Evolutionary conservation across 2,888 invertebrate genomes (phyloP).

Genomic region (Scotopteryx bipunctaria): DNA sequence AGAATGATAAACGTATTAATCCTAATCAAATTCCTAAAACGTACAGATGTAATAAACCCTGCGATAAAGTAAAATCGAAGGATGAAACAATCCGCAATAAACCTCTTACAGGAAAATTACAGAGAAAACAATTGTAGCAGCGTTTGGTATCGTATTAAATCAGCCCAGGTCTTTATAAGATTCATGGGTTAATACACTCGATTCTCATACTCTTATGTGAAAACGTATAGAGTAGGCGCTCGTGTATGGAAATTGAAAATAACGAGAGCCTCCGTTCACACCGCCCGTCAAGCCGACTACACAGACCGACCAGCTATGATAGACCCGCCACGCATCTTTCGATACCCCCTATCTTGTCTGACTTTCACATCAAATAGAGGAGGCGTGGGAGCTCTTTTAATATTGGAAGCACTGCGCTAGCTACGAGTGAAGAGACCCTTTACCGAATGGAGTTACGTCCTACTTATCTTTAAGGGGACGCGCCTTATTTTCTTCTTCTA

Average conservation of each 20-base stretch:
- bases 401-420: slow-evolving; percentile 68
- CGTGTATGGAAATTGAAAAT: slow-evolving; percentile 83
- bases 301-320: slow-evolving; percentile 64
- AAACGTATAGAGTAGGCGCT: slow-evolving; percentile 73
- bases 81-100: slow-evolving; percentile 43
- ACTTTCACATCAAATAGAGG: slow-evolving; percentile 61
- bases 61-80: slow-evolving; percentile 38
- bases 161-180: slow-evolving; percentile 74
- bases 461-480: slow-evolving; percentile 80
- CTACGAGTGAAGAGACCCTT: slow-evolving; percentile 78
- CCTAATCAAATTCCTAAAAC: slow-evolving; percentile 36
- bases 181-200: slow-evolving; percentile 78
- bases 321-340: slow-evolving; percentile 61
- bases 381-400: slow-evolving; percentile 60
- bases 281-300: slow-evolving; percentile 75
- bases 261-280: slow-evolving; percentile 79
- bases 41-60: slow-evolving; percentile 36
- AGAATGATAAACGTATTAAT: slow-evolving; percentile 28
- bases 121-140: slow-evolving; percentile 52
- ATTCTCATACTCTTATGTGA: slow-evolving; percentile 69
- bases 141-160: slow-evolving; percentile 59
- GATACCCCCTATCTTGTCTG: slow-evolving; percentile 63
- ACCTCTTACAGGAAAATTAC: slow-evolving; percentile 42
- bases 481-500: slow-evolving; percentile 77
- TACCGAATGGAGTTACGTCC: slow-evolving; percentile 81